Evolutionary conservation across 2,113 vertebrate species (phyloP).

Genomic region (Tetrao urogallus): DNA sequence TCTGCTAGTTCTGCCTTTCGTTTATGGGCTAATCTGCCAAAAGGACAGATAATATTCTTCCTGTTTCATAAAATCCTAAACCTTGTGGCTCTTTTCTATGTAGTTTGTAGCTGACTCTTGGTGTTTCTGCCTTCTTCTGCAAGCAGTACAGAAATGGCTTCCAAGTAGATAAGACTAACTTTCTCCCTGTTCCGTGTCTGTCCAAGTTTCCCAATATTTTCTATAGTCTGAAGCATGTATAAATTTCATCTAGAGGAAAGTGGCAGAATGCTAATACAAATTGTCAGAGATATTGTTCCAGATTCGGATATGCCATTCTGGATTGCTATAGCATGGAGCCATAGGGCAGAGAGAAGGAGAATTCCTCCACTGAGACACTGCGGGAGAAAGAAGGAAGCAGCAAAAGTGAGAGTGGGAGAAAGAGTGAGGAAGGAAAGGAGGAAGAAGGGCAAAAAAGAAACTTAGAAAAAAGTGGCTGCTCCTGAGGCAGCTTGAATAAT

Average conservation of each 20-base stretch:
- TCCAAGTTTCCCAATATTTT: not conserved
- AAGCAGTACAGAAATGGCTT: not conserved
- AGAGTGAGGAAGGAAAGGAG: not conserved
- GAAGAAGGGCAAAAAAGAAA: not conserved
- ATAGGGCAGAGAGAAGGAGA: slow-evolving; percentile 28
- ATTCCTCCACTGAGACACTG: slow-evolving; percentile 33
- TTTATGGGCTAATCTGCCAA: not conserved
- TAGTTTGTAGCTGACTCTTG: not conserved
- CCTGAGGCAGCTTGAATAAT: slow-evolving; percentile 33
- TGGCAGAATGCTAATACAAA: not conserved
- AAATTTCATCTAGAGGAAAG: not conserved
- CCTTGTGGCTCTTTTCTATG: not conserved
- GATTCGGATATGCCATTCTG: slow-evolving; percentile 27
- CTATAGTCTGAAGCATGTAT: slow-evolving; percentile 16
- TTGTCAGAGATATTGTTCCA: slow-evolving; percentile 37
- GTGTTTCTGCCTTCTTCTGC: slow-evolving; percentile 7
- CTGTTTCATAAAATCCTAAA: not conserved
- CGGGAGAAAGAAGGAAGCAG: not conserved
- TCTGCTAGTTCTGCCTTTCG: not conserved
- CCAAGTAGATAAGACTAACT: not conserved
- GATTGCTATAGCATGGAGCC: not conserved
- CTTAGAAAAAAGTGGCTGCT: not conserved
- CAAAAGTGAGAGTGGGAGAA: not conserved
- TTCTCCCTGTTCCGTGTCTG: not conserved
- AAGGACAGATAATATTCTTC: not conserved